Evolutionary conservation across 2,797 vertebrate species (phyloP).

Genomic region (Decapterus maruadsi): DNA sequence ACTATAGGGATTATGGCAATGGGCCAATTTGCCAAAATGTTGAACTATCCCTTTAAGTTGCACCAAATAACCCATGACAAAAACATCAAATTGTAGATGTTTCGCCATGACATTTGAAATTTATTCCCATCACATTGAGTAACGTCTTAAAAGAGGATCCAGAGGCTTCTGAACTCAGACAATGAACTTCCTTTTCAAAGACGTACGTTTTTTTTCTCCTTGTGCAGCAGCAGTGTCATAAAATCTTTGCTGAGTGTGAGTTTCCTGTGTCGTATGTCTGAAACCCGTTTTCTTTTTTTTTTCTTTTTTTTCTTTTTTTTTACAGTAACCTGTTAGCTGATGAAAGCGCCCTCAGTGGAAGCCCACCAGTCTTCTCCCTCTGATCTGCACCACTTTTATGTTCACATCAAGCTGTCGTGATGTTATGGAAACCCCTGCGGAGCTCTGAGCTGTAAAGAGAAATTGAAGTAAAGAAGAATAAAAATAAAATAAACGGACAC

Average conservation of each 20-base stretch:
- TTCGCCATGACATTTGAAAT: too few relatives aligned
- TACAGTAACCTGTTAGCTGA: conserved; percentile 7
- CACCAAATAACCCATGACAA: too few relatives aligned
- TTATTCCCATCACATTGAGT: too few relatives aligned
- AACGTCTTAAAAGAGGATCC: not conserved
- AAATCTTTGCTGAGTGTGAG: conserved; percentile 10
- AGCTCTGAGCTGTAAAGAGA: not conserved
- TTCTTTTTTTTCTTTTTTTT: not conserved
- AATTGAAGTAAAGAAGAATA: not conserved
- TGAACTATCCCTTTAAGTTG: too few relatives aligned
- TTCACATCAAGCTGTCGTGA: conserved; percentile 24
- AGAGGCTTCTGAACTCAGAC: not conserved
- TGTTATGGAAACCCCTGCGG: conserved; percentile 13
- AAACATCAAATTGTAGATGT: too few relatives aligned
- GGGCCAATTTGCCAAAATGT: too few relatives aligned
- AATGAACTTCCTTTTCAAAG: not conserved
- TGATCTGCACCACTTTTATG: conserved; percentile 40
- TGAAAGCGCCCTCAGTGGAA: not conserved
- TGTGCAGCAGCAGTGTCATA: conserved; percentile 11
- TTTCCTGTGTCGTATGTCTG: not conserved
- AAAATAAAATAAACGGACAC: not conserved
- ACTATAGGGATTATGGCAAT: too few relatives aligned
- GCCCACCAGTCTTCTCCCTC: conserved; percentile 6
- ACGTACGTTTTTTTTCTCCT: not conserved
- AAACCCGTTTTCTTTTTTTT: conserved; percentile 1